Base-by-base conservation (phyloP, 2,888 invertebrate genomes). In the Phalangium opilio region DNA sequence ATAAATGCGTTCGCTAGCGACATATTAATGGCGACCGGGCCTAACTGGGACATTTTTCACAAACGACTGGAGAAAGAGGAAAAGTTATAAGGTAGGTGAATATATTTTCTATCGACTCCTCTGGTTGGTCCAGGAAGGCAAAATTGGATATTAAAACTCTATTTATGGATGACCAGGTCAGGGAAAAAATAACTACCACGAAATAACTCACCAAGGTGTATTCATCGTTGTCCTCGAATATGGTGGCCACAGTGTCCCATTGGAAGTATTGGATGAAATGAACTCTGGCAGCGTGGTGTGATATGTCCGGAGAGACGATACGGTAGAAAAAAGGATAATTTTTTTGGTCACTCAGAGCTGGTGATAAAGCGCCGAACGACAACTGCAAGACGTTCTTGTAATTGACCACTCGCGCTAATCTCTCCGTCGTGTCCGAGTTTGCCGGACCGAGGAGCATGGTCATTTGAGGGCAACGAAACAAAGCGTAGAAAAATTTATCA, bases 251-350 rank as follows among this genome's bases (percentile, higher is more conserved):
- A 0, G 83, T 82, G 64, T 83, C 79, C 90, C 90, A 90, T 27
- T 77, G 75, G 61, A 81, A 81, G 62, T 78, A 61, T 43, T 78
- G 76, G 58, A 90, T 79, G 62, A 90, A 82, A 27, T 83, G 81
- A 47, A 84, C 79, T 59, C 87, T 74, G 2, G 89, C 90, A 0
- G 79, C 76, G 63, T 89, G 87, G 67, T 89, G 85, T 1, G 89
- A 85, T 0, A 86, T 84, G 64, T 89, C 87, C 0, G 87, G 86
- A 1, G 87, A 82, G 1, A 85, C 84, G 0, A 89, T 85, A 35
- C 89, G 75, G 67, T 83, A 83, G 72, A 90, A 90, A 35, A 85
- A 75, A 2, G 86, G 86, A 65, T 84, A 90, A 66, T 87, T 85
- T 34, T 78, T 79, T 20, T 86, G 75, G 67, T 89, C 87, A 58